phyloP scores from a whole-genome alignment of 2,888 invertebrate species.

The Calliscelio sp. region DNA sequence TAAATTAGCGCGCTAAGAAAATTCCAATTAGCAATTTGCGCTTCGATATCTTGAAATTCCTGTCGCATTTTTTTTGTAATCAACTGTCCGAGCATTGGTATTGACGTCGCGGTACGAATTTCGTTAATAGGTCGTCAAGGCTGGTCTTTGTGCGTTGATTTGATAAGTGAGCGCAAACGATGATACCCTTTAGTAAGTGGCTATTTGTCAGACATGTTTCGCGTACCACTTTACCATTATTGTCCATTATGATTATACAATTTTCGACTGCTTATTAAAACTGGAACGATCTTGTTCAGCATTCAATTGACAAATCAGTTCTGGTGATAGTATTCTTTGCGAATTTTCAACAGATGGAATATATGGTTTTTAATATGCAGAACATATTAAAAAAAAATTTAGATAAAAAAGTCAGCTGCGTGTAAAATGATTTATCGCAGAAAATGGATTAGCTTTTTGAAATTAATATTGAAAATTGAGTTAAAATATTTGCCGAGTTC shows the following conservation, averaged over 20 bases:
- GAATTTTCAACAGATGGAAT: no score
- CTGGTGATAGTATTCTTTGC: no score
- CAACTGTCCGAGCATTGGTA: constrained; percentile 11
- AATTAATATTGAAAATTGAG: no score
- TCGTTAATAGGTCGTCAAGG: neutral
- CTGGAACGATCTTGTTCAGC: no score
- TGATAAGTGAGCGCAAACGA: constrained; percentile 22
- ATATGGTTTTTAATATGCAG: no score
- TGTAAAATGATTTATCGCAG: no score
- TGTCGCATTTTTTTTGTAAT: constrained; percentile 7
- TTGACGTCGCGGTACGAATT: constrained; percentile 3
- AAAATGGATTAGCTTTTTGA: no score
- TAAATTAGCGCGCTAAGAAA: neutral
- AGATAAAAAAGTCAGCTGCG: no score
- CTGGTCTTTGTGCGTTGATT: constrained; percentile 13
- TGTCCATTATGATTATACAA: neutral
- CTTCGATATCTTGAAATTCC: constrained; percentile 6
- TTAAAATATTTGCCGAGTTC: no score
- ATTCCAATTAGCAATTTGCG: constrained; percentile 1
- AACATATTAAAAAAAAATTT: no score
- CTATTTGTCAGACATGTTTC: constrained; percentile 12
- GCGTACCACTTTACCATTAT: neutral
- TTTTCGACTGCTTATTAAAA: no score
- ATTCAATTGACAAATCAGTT: no score
- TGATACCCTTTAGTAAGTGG: constrained; percentile 12